A percentile compares a stretch with the other conserved stretches of the same genome.
Conservation (phyloP, 2,888 invertebrate genomes). For the Neoitamus cyanurus region DNA sequence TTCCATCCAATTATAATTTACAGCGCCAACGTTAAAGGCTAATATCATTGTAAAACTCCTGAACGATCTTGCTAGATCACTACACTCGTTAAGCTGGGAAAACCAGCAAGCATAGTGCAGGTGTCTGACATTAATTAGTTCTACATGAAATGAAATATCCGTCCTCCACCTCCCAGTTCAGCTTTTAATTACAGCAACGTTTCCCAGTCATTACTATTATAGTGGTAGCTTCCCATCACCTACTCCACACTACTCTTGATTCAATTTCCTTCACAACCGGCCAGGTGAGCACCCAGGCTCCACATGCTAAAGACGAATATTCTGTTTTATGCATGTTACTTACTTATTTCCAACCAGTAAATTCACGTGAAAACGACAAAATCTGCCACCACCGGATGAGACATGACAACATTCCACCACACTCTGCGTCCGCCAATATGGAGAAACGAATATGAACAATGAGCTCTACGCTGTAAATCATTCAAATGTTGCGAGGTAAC, state of each 20-base stretch:
- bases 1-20: background rate
- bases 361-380: background rate
- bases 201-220: background rate
- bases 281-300: background rate
- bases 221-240: background rate
- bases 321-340: background rate
- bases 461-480: background rate
- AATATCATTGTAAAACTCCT: background rate
- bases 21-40: background rate
- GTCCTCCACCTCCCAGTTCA: background rate
- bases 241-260: background rate
- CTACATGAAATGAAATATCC: background rate
- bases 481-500: background rate
- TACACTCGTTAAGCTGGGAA: background rate
- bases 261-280: background rate
- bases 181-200: background rate
- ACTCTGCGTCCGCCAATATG: background rate
- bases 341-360: background rate
- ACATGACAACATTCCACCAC: background rate
- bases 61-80: background rate
- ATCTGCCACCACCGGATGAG: background rate
- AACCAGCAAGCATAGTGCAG: background rate
- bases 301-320: background rate
- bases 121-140: slow-evolving; percentile 14
- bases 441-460: slow-evolving; percentile 1